phyloP scores from a whole-genome alignment of 2,797 vertebrate species.

The Tenualosa thibaudeaui region DNA sequence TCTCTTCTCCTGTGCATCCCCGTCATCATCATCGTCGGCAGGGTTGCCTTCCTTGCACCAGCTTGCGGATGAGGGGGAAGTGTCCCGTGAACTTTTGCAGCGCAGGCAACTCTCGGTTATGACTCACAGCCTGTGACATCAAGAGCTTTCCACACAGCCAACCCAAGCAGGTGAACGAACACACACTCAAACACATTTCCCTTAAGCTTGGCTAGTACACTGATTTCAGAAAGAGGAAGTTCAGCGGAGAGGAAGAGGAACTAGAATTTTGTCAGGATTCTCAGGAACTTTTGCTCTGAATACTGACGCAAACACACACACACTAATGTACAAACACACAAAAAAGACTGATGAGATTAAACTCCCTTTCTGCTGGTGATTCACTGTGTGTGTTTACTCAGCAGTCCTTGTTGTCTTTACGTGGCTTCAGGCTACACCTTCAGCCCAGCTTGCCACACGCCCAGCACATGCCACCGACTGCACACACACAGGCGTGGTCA shows the following conservation, averaged over 20 bases:
- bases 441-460: neutral
- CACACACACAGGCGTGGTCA: neutral
- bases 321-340: neutral
- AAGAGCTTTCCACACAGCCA: neutral
- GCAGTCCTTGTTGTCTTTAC: neutral
- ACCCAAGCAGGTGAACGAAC: neutral
- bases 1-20: neutral
- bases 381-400: constrained; percentile 9
- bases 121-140: neutral
- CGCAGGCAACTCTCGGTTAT: neutral
- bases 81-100: neutral
- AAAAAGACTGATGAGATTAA: neutral
- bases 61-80: neutral
- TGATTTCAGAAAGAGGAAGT: neutral
- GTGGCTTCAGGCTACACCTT: neutral
- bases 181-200: neutral
- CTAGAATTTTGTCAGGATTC: neutral
- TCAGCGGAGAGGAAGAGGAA: neutral
- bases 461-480: neutral
- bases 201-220: neutral
- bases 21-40: neutral
- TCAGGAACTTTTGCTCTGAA: neutral
- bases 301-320: neutral
- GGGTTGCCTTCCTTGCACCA: neutral
- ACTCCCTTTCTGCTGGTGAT: neutral